Base-by-base conservation (phyloP, 2,797 vertebrate genomes). In the Poeciliopsis gracilis region DNA sequence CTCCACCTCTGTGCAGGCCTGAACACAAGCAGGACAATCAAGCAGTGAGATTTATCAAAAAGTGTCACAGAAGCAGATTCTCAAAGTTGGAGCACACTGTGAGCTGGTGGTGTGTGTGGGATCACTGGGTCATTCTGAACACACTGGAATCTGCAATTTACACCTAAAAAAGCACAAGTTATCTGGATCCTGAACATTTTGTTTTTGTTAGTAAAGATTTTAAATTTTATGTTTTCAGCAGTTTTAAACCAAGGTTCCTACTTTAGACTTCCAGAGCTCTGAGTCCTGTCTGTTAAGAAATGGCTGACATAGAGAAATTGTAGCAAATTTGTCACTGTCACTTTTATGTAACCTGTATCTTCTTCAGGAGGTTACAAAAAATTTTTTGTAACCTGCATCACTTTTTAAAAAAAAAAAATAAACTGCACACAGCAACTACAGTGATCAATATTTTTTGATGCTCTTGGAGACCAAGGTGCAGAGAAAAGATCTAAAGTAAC, bases 1-100 rank as follows among this genome's bases (percentile, higher is more conserved):
- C 86, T 96, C 96, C 18, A 99, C 95, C 94, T 99, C 97, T 0
- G 97, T 99, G 92, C 98, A 99, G 1, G 96, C 97, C 98, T 99
- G 82, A 20, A 70, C n/a, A 77, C 9, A 77, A 5, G 8, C 45
- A 49, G 12, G 20, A 49, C 18, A 1, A 51, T 51, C 49, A 51
- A 51, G 20, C 59, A 36, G n/a, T 10, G 30, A 63, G 30, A 63
- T 33, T 30, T 20, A 33, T 36, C 30, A 16, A 63, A 13, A 61
- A 30, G 13, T 38, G 63, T 38, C 33, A 36, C 59, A 63, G 61
- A 20, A 20, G 61, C 61, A 25, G 57, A 7, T 30, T 61, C 13
- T 61, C 57, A 61, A 16, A 30, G 57, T 61, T 61, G 28, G 57
- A 61, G 28, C 57, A 61, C 5, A 30, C 57, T 59, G n/a, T 28